Evolutionary conservation across 2,888 invertebrate species (phyloP), one percentile per base, ranked within the genome.

Genomic region (Eilema sororculum): DNA sequence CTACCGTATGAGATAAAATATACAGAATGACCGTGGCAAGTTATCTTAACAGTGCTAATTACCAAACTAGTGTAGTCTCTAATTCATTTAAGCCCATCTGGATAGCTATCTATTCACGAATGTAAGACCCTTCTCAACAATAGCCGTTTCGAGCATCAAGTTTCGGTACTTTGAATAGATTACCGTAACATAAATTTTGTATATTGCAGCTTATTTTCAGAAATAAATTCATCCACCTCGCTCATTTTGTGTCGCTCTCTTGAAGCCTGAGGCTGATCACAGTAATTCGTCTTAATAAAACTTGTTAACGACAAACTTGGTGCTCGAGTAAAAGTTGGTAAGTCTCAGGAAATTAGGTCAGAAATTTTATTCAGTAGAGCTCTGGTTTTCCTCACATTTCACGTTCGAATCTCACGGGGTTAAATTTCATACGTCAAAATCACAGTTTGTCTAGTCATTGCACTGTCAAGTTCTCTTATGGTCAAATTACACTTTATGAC

Each of bases 241-340:
- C n/a, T 52, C 46, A 2, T 28, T 59, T 28, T 59, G 66, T 52
- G 52, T 52, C n/a, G n/a, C 20, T 28, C 3, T 3, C 28, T 20
- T 28, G 41, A 59, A 46, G 58, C 41, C 25, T 41, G 41, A 12
- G 59, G 58, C 20, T 57, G 30, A 58, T 70, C n/a, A 10, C 28
- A 2, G 56, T 67, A 67, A 68, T 67, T 58, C 57, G 22, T 16
- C n/a, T 60, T 57, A 64, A 65, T 65, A 68, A 59, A 68, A 70
- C 69, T 71, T 74, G 37, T 33, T 71, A 63, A 68, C 41, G 52
- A 30, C 10, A 41, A 78, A 74, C 58, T 71, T 69, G 10, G 65
- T 5, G 56, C 33, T 46, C 13, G 24, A n/a, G 2, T 61, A 28
- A 64, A 64, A 64, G 64, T 64, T 64, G 28, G 41, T 52, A 60